Conservation (phyloP, 2,797 vertebrate species). For the Monodelphis domestica region DNA sequence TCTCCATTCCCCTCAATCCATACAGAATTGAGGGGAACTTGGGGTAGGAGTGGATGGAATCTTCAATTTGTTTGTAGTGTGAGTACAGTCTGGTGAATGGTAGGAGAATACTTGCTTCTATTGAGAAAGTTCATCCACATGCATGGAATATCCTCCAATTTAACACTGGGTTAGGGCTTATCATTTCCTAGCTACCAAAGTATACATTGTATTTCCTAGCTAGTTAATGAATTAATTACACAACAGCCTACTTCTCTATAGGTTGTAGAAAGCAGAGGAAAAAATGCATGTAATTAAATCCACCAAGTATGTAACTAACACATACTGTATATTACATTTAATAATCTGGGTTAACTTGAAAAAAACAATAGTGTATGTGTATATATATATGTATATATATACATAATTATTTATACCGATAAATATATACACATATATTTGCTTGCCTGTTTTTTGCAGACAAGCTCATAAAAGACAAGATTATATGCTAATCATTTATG, state of each 20-base stretch:
- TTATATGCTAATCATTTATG: constrained; percentile 11
- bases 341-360: not conserved
- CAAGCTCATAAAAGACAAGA: not conserved
- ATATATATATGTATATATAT: no score
- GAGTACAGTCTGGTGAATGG: not conserved
- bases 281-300: not conserved
- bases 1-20: not conserved
- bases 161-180: not conserved
- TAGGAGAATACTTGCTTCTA: not conserved
- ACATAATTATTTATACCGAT: no score
- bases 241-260: not conserved
- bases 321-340: not conserved
- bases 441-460: not conserved
- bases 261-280: not conserved
- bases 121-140: not conserved
- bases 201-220: not conserved
- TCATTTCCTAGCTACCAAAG: not conserved
- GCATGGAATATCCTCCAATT: not conserved
- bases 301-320: not conserved
- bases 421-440: no score
- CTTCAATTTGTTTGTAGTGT: not conserved
- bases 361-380: no score
- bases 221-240: not conserved
- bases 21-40: not conserved
- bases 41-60: not conserved